phyloP scores from a whole-genome alignment of 1,140 invertebrate genomes.

The Pectinophora gossypiella region DNA sequence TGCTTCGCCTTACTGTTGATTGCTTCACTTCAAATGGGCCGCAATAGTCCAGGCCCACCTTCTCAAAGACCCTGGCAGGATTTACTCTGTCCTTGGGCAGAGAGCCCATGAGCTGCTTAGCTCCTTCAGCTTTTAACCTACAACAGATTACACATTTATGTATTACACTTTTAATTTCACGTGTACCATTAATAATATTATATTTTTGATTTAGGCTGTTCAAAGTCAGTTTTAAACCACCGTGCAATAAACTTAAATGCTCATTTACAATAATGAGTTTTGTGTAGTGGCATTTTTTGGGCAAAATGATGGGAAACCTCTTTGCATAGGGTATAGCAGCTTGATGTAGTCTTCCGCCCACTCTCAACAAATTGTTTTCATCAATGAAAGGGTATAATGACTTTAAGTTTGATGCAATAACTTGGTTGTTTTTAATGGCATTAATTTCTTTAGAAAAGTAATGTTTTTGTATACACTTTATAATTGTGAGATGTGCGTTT shows the following conservation, averaged over 20 bases:
- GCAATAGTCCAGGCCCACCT: constrained; percentile 53
- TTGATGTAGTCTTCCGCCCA: constrained; percentile 26
- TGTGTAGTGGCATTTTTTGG: constrained; percentile 17
- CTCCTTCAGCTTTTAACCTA: constrained; percentile 12
- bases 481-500: not conserved
- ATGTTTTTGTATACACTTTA: not conserved
- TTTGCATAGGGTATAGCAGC: constrained; percentile 12
- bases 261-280: constrained; percentile 23
- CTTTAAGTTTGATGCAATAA: constrained; percentile 3
- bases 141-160: constrained; percentile 30
- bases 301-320: constrained; percentile 29
- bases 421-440: not conserved
- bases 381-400: constrained; percentile 9
- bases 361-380: constrained; percentile 17
- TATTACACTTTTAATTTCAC: constrained; percentile 16
- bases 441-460: constrained; percentile 11
- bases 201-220: constrained; percentile 13
- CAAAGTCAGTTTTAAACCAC: constrained; percentile 21
- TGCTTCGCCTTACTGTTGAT: constrained; percentile 12
- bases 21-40: constrained; percentile 40
- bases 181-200: constrained; percentile 9
- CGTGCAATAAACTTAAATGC: constrained; percentile 27
- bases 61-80: constrained; percentile 33
- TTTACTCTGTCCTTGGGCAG: constrained; percentile 26
- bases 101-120: constrained; percentile 34